A percentile compares a stretch with the other conserved stretches of the same genome.
These are phyloP conservation scores for Mylabris sibirica DNA, from an alignment of 2,888 invertebrate genomes.

Conservation along the genomic window DNA sequence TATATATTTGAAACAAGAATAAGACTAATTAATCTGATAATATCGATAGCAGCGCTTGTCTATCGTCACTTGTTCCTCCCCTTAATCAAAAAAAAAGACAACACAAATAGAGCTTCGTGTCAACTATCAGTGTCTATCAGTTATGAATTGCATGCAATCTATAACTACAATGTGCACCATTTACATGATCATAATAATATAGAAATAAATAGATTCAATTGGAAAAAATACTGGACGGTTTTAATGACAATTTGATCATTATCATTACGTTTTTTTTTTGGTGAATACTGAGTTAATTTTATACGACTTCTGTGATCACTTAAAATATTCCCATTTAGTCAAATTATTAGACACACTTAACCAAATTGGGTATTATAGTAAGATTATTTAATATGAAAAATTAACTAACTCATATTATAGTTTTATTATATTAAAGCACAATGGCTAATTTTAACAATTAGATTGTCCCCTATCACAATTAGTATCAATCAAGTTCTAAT, in stretches of 20 bases:
- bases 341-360: background rate
- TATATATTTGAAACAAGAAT: background rate
- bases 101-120: conserved; percentile 1
- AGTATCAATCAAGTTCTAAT: too few species aligned
- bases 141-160: conserved; percentile 1
- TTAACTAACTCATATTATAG: too few species aligned
- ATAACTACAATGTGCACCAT: background rate
- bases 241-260: background rate
- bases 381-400: too few species aligned
- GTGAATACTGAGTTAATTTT: background rate
- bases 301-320: background rate
- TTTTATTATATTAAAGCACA: too few species aligned
- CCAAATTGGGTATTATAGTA: too few species aligned
- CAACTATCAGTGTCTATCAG: background rate
- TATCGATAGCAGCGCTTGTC: background rate
- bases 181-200: background rate
- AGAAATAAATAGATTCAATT: background rate
- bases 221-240: background rate
- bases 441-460: too few species aligned
- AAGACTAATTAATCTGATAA: background rate
- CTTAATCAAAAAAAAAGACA: background rate
- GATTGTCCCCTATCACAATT: too few species aligned
- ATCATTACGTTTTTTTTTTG: background rate
- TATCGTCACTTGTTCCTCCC: background rate
- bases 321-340: background rate